Percentiles rank a stretch among this genome's conserved stretches.
Conservation (phyloP, 2,888 invertebrate genomes). For the Nemoura dubitans region DNA sequence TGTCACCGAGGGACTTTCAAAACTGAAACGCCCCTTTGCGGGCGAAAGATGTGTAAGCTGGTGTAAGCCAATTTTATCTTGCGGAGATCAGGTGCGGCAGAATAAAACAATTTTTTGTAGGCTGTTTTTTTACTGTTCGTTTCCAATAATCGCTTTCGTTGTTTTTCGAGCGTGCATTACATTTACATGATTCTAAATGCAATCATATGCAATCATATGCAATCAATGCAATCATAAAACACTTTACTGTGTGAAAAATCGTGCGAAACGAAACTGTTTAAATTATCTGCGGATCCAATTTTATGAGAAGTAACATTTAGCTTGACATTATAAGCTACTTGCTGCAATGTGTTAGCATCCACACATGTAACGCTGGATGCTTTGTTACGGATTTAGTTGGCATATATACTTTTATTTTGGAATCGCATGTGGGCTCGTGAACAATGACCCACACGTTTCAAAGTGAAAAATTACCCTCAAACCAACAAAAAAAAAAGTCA, state of each 20-base stretch:
- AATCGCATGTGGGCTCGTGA: neutral
- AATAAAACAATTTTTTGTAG: neutral
- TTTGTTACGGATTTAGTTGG: neutral
- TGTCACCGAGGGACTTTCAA: neutral
- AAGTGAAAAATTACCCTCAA: neutral
- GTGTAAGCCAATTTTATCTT: neutral
- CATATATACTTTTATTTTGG: neutral
- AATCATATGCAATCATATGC: neutral
- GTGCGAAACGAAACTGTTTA: neutral
- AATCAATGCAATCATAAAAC: neutral
- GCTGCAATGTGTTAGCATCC: neutral
- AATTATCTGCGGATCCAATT: neutral
- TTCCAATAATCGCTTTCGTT: neutral
- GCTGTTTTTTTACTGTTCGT: neutral
- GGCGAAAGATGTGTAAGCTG: neutral
- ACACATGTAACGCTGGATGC: neutral
- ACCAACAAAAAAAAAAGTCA: neutral
- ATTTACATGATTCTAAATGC: neutral
- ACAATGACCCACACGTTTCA: constrained; percentile 4
- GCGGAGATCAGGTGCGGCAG: neutral
- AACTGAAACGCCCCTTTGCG: neutral
- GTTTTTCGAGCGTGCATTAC: neutral
- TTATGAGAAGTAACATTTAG: neutral
- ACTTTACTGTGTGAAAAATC: neutral
- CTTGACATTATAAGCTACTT: neutral